Base-by-base conservation (phyloP, 2,797 vertebrate genomes). In the Gallinago stenura region DNA sequence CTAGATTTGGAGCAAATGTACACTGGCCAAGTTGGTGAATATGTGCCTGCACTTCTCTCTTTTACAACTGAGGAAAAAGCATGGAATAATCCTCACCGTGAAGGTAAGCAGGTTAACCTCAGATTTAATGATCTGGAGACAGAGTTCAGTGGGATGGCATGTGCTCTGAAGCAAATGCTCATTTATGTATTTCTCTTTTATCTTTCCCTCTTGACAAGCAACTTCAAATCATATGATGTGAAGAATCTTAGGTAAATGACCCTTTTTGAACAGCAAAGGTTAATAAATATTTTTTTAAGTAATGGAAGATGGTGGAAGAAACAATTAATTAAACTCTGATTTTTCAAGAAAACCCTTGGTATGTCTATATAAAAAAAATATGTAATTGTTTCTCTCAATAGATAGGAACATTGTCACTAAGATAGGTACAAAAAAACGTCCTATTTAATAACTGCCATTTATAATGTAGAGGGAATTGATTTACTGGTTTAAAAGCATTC, bases 401-500 rank as follows among this genome's bases (percentile, higher is more conserved):
- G 93, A 93, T 62, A 92, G 20, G n/a, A 95, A 66, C 51, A 30
- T 94, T 80, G 39, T 88, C n/a, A 71, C 70, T 91, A 83, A 94
- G 79, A 95, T 1, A 6, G 31, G 22, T 60, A 86, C 46, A 20
- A 90, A 89, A 95, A 92, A 54, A 39, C 2, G 30, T 17, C 57
- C 35, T 57, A 56, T 87, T 95, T 95, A 93, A 92, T 95, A 95
- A 87, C 61, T 75, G 30, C 33, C 62, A 89, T 73, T 96, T 96
- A 80, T 84, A 95, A 91, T 94, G 92, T 69, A 83, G 68, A 93
- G 60, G 76, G 62, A 91, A 96, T 91, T 89, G 95, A 95, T 97
- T 98, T 97, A 90, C 70, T 95, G 50, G 73, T 96, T 96, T 95
- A 81, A 95, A 97, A 96, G 45, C 65, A 93, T 85, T 95, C 93